Evolutionary conservation across 2,888 invertebrate species (phyloP), one percentile per base, ranked within the genome.

Genomic region (Coremacera marginata): DNA sequence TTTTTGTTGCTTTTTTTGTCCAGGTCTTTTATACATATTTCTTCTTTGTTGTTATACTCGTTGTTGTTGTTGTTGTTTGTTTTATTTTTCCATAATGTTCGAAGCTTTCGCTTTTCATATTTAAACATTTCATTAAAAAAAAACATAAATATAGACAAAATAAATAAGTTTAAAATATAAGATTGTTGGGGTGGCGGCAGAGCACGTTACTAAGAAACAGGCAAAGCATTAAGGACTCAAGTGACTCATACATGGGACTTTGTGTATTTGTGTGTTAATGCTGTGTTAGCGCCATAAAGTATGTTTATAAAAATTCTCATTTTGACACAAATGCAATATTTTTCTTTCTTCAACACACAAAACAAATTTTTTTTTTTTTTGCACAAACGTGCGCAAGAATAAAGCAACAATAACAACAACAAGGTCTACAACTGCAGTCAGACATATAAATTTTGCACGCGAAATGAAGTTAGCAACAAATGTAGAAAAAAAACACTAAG

Each of bases 401-500:
- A 60, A 5, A 51, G 27, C 0, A 76, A 70, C 16, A 63, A 71
- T 27, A 44, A 71, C 27, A 72, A 65, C n/a, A 37, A 37, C 25
- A 71, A 60, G 9, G 55, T 16, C 70, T 51, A 44, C 52, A 49
- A 70, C 70, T 76, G 70, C 70, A 76, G 51, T 62, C 67, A 70
- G 62, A 74, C 74, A 55, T 37, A 74, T 67, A 73, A 73, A 73
- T 73, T 73, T 51, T 70, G 73, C 76, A 76, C 76, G 62, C 70
- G 63, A 76, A 73, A 73, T 14, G 14, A 71, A 57, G 16, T 22
- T 37, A 60, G 60, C 16, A 31, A 31, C 3, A 31, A 4, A 31
- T n/a, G n/a, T n/a, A 31, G 5, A 11, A 57, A 19, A 19, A 34
- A n/a, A 71, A 57, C 1, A 37, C 5, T 16, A 22, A 5, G 8